These are phyloP conservation scores for Holotrichia oblita DNA, from an alignment of 1,140 invertebrate genomes.

Conservation along the genomic window DNA sequence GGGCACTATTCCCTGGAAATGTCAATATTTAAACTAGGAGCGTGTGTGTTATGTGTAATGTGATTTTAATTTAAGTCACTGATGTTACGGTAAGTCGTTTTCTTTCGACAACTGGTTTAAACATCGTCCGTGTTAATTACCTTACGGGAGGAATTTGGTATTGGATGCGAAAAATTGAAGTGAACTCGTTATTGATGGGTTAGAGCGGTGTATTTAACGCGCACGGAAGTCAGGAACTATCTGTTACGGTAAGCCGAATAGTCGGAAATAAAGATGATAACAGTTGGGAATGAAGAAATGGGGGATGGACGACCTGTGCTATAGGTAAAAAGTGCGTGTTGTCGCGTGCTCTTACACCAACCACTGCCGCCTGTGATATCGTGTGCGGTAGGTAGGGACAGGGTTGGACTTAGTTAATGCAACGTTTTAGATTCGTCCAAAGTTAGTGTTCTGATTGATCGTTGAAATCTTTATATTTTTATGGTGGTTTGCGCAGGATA, in stretches of 20 bases:
- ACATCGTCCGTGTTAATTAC: not conserved
- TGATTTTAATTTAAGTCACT: not conserved
- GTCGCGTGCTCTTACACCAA: conserved; percentile 42
- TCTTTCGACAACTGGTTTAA: not conserved
- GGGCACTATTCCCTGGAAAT: not conserved
- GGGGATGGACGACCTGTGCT: conserved; percentile 51
- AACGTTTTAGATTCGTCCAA: too few relatives aligned
- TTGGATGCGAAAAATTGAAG: too few relatives aligned
- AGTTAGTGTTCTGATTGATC: too few relatives aligned
- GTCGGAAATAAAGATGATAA: conserved; percentile 2
- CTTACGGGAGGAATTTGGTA: too few relatives aligned
- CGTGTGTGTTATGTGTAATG: not conserved
- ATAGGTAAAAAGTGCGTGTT: conserved; percentile 39
- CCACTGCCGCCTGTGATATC: not conserved
- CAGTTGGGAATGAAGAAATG: conserved; percentile 22
- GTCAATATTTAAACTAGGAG: not conserved
- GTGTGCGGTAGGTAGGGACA: not conserved
- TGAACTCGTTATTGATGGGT: not conserved
- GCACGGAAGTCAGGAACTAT: conserved; percentile 45
- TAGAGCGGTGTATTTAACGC: conserved; percentile 47
- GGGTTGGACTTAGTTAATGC: not conserved
- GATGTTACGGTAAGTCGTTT: not conserved
- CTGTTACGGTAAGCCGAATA: not conserved
- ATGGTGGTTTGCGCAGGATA: too few relatives aligned
- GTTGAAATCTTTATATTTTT: too few relatives aligned